phyloP scores from a whole-genome alignment of 2,113 vertebrate species.

The Cyanoramphus novaezelandiae region DNA sequence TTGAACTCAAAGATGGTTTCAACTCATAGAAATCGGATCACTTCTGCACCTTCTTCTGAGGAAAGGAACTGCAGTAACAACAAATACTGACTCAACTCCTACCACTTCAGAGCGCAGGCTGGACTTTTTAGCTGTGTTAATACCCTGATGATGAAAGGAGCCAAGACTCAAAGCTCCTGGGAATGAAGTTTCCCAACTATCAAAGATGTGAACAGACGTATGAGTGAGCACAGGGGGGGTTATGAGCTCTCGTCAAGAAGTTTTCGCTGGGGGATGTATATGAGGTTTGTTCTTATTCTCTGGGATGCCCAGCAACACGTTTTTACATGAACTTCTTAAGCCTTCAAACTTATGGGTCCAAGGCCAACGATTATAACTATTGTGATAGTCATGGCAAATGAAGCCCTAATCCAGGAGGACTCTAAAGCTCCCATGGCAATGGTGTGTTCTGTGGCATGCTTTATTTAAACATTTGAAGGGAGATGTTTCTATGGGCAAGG shows the following conservation, averaged over 20 bases:
- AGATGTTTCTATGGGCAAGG: rapidly evolving
- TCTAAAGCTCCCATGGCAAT: not conserved
- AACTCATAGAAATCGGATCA: not conserved
- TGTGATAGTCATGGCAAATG: not conserved
- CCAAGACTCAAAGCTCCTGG: not conserved
- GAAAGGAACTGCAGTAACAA: not conserved
- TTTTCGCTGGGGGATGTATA: not conserved
- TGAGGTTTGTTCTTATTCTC: not conserved
- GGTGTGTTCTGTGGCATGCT: not conserved
- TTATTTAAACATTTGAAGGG: not conserved
- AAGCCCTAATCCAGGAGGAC: not conserved
- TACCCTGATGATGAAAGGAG: not conserved
- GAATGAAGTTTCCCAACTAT: not conserved
- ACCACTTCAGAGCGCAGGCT: not conserved
- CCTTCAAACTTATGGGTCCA: rapidly evolving
- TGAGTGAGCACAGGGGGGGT: not conserved
- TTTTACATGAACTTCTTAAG: not conserved
- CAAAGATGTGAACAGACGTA: not conserved
- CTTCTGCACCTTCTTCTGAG: not conserved
- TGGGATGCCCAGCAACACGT: not conserved
- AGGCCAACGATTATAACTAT: not conserved
- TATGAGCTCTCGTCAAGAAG: not conserved
- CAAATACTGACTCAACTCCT: not conserved
- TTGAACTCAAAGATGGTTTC: not conserved
- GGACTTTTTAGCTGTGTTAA: not conserved